Evolutionary conservation across 2,888 invertebrate genomes (phyloP).

Genomic region (Camponotus fellah): DNA sequence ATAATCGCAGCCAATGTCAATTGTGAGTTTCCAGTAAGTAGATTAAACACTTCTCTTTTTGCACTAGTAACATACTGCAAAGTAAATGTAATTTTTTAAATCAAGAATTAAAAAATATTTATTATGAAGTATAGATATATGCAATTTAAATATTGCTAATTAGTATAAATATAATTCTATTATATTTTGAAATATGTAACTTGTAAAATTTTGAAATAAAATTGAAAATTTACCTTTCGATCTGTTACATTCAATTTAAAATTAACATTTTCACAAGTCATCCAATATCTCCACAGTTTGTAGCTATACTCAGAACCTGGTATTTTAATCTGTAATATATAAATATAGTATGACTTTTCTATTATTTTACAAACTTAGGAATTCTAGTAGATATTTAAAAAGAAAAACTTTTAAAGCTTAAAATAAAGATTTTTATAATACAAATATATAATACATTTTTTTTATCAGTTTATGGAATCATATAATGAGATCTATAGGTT

Average conservation of each 20-base stretch:
- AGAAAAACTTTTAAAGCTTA: background rate
- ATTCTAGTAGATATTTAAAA: conserved; percentile 39
- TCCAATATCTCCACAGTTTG: conserved; percentile 92
- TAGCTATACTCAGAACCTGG: conserved; percentile 87
- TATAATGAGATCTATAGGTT: conserved; percentile 27
- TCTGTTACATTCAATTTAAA: conserved; percentile 90
- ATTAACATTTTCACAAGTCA: conserved; percentile 90
- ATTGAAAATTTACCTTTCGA: conserved; percentile 85
- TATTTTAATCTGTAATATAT: conserved; percentile 84
- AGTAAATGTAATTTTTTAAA: conserved; percentile 25
- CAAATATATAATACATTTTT: background rate
- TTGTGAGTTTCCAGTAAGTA: conserved; percentile 88
- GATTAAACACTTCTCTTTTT: conserved; percentile 83
- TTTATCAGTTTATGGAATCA: background rate
- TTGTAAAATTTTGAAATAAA: background rate
- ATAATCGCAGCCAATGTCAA: conserved; percentile 90
- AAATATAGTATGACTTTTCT: conserved; percentile 17
- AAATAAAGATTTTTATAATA: background rate
- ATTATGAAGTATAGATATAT: background rate
- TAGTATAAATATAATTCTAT: background rate
- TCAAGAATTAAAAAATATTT: background rate
- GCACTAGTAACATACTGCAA: conserved; percentile 80
- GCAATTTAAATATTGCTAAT: background rate
- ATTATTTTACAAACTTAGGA: background rate
- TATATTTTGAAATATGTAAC: background rate